Evolutionary conservation across 2,888 invertebrate species (phyloP), one percentile per base, ranked within the genome.

Genomic region (Cheilosia urbana): DNA sequence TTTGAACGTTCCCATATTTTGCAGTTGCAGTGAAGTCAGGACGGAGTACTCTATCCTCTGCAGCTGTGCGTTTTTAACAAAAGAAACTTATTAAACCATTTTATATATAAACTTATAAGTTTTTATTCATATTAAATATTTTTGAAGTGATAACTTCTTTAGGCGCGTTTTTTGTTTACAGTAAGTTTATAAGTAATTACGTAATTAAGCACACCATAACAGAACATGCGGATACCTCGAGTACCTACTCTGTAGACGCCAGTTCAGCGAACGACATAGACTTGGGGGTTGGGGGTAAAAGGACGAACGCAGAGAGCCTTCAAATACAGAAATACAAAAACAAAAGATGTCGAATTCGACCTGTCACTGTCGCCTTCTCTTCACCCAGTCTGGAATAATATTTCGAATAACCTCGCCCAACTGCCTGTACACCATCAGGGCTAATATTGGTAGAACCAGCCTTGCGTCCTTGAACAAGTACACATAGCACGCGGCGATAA

Each of bases 391-490:
- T 65, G 95, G 95, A 89, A 94, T 93, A 90, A 93, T 93, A 78
- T 93, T 91, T 66, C 93, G 90, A 27, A 96, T 91, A 73, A 95
- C 95, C 90, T 95, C 95, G 89, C 95, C 94, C 85, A 96, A 91
- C 90, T 96, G 96, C 77, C 97, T 94, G 91, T 96, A 97, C 60
- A 96, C 94, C 91, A 97, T 94, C 2, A 97, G 93, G 49, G 95
- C 93, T 81, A 97, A 93, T 88, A 97, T 94, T 40, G 97, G 97
- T 88, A 97, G 93, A n/a, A 96, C 96, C 60, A 96, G 93, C 87
- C 95, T 93, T 90, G 96, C 96, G 90, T 96, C 96, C 89, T 96
- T 95, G 90, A 96, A 97, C 73, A 96, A 92, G 92, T 96, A 97
- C 42, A 97, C 93, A 95, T 96, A 97, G 91, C 96, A 95, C 27